These are phyloP conservation scores for Colinus virginianus DNA, from an alignment of 2,113 vertebrate genomes.

Conservation along the genomic window DNA sequence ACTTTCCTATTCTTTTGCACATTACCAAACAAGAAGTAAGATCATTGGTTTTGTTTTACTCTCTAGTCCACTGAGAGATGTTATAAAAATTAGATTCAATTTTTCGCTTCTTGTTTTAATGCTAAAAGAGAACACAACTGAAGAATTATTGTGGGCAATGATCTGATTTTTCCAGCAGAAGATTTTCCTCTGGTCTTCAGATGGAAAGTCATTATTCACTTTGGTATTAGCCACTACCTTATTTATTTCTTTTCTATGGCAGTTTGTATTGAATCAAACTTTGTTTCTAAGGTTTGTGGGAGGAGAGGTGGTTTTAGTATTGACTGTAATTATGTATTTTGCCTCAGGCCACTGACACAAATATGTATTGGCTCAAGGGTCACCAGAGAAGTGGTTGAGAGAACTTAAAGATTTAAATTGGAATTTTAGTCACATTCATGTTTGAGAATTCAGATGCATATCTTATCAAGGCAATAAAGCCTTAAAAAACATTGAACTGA, in stretches of 20 bases:
- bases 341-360: conserved; percentile 4
- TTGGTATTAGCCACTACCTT: neutral
- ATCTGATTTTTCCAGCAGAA: conserved; percentile 21
- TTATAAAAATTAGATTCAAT: neutral
- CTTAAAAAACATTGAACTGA: neutral
- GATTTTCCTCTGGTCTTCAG: neutral
- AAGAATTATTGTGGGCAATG: neutral
- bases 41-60: neutral
- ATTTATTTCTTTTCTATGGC: conserved; percentile 9
- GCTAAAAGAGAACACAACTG: neutral
- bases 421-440: neutral
- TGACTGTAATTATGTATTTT: conserved; percentile 19
- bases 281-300: conserved; percentile 22
- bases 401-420: neutral
- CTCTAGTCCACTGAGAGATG: neutral
- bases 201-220: neutral
- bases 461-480: neutral
- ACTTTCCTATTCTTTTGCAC: neutral
- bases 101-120: neutral
- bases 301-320: conserved; percentile 32
- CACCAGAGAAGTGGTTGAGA: conserved; percentile 27
- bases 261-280: neutral
- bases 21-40: neutral
- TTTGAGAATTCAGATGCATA: neutral
- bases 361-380: conserved; percentile 22